These are phyloP conservation scores for Drosophila affinis DNA, from an alignment of 2,888 invertebrate genomes.

Conservation along the genomic window DNA sequence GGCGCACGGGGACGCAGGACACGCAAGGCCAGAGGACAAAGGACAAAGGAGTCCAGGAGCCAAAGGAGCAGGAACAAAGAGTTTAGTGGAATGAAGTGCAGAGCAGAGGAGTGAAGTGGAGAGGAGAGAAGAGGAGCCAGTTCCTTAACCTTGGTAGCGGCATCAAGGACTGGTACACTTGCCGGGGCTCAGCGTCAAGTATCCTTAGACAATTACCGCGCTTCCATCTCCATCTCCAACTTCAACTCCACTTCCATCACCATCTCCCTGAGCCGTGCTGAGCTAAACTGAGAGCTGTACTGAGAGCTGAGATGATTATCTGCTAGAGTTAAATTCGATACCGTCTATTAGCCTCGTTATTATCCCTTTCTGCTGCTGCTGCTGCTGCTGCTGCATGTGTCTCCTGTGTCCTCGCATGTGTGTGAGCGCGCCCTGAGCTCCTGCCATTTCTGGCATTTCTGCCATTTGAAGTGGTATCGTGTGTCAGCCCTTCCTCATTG, in stretches of 20 bases:
- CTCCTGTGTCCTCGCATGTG: background rate
- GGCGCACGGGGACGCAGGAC: conserved; percentile 42
- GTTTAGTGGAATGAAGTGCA: conserved; percentile 1
- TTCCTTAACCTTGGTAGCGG: conserved; percentile 41
- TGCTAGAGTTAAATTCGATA: conserved; percentile 82
- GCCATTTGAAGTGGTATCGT: conserved; percentile 81
- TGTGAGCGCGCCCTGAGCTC: conserved; percentile 5
- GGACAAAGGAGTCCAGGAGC: conserved; percentile 5
- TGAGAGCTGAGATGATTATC: conserved; percentile 76
- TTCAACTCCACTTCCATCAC: background rate
- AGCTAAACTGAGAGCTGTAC: too few relatives aligned
- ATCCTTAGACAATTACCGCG: conserved; percentile 77
- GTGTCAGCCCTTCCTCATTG: conserved; percentile 51
- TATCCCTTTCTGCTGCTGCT: conserved; percentile 65
- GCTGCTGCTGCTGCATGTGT: conserved; percentile 15
- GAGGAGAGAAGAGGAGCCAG: conserved; percentile 14
- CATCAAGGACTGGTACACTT: conserved; percentile 48
- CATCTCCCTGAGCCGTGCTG: background rate
- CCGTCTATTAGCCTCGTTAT: conserved; percentile 82
- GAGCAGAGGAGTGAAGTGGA: background rate
- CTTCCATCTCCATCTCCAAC: conserved; percentile 33
- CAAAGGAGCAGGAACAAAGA: conserved; percentile 13
- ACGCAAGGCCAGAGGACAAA: conserved; percentile 39
- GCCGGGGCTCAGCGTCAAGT: conserved; percentile 65
- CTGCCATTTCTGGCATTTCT: conserved; percentile 29